Evolutionary conservation across 2,113 vertebrate genomes (phyloP).

Genomic region (Macroglossus sobrinus): DNA sequence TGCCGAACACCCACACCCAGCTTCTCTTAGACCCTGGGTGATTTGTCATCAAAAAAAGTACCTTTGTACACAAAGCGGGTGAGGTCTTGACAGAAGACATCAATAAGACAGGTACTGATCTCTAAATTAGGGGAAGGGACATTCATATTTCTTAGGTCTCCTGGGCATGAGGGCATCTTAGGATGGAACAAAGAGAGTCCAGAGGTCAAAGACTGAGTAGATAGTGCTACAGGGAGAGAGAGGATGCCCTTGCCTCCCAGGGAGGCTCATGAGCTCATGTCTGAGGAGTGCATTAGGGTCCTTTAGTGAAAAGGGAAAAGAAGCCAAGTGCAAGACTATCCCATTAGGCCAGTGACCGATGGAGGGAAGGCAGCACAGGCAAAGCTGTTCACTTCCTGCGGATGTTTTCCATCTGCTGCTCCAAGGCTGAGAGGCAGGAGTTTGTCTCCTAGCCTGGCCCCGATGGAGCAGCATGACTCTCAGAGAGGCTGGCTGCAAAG

Average conservation of each 20-base stretch:
- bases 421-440: not conserved
- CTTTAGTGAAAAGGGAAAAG: not conserved
- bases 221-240: not conserved
- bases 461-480: not conserved
- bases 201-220: not conserved
- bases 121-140: accelerated
- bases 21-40: not conserved
- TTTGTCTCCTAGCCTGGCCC: not conserved
- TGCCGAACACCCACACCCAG: not conserved
- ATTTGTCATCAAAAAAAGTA: not conserved
- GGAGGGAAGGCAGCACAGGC: not conserved
- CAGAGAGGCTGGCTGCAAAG: not conserved
- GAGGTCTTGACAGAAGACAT: not conserved
- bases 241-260: not conserved
- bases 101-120: not conserved
- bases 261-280: not conserved
- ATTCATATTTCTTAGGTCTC: not conserved
- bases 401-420: not conserved
- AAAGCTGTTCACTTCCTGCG: not conserved
- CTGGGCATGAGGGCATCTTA: not conserved
- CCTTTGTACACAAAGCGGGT: not conserved
- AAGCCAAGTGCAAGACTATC: not conserved
- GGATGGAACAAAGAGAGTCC: not conserved
- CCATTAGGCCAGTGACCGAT: not conserved
- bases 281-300: not conserved